These are phyloP conservation scores for Stenurella melanura DNA, from an alignment of 2,888 invertebrate genomes.

Conservation along the genomic window DNA sequence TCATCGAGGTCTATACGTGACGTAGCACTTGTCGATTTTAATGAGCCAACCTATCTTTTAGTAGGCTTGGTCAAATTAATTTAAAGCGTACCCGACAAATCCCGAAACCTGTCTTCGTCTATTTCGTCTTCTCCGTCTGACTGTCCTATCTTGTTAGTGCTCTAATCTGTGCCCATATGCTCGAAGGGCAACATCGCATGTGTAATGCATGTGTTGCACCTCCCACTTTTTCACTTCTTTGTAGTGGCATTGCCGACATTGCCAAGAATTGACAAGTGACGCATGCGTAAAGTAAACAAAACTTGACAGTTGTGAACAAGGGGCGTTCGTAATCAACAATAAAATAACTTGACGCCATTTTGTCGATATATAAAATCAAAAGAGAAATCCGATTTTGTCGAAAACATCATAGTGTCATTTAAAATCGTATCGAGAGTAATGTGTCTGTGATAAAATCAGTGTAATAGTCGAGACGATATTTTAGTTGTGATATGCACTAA, in stretches of 20 bases:
- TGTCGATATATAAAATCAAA: conserved; percentile 55
- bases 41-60: too few species aligned
- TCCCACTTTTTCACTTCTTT: conserved; percentile 5
- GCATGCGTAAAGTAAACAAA: conserved; percentile 47
- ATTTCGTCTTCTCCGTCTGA: too few species aligned
- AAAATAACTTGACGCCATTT: conserved; percentile 64
- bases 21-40: too few species aligned
- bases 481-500: conserved; percentile 70
- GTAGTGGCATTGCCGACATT: conserved; percentile 5
- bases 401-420: conserved; percentile 54
- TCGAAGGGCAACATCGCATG: too few species aligned
- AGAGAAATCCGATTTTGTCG: conserved; percentile 53
- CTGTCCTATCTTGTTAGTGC: too few species aligned
- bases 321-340: conserved; percentile 58
- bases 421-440: conserved; percentile 62
- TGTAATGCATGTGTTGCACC: background rate
- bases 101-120: too few species aligned
- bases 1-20: too few species aligned
- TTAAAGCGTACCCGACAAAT: too few species aligned
- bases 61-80: too few species aligned
- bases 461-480: conserved; percentile 64
- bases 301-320: conserved; percentile 53
- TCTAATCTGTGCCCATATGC: too few species aligned
- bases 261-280: conserved; percentile 33
- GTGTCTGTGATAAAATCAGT: conserved; percentile 70